phyloP scores from a whole-genome alignment of 1,140 invertebrate genomes.

The Nylanderia fulva region DNA sequence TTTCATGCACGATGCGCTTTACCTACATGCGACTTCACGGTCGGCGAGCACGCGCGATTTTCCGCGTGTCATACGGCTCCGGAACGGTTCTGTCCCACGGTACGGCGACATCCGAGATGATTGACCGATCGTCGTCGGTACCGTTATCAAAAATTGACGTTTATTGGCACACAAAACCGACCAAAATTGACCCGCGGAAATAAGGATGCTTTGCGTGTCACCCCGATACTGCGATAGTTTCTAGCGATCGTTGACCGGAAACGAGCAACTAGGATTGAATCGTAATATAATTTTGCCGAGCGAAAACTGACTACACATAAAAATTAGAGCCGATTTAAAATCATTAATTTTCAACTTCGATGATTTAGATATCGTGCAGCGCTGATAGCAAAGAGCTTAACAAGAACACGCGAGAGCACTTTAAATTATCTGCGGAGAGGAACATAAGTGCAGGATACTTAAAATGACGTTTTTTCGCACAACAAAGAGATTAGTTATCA shows the following conservation, averaged over 20 bases:
- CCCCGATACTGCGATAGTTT: not conserved
- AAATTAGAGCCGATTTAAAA: conserved; percentile 1
- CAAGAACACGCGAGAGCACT: conserved; percentile 12
- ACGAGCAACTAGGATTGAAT: not conserved
- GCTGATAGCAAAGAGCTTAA: not conserved
- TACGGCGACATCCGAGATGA: conserved; percentile 69
- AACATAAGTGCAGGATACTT: not conserved
- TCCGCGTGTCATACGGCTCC: conserved; percentile 39
- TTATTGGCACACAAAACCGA: conserved; percentile 63
- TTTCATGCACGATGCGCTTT: conserved; percentile 55
- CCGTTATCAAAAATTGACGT: conserved; percentile 75
- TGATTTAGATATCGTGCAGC: conserved; percentile 11
- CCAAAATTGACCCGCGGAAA: conserved; percentile 42
- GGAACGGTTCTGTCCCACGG: conserved; percentile 69
- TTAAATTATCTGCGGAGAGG: conserved; percentile 5
- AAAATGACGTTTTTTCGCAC: not conserved
- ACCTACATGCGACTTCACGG: conserved; percentile 59
- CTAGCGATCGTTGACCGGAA: conserved; percentile 1
- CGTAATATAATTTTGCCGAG: conserved; percentile 26
- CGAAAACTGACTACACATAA: not conserved
- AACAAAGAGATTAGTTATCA: conserved; percentile 4
- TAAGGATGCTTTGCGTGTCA: conserved; percentile 22
- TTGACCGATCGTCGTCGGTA: conserved; percentile 67
- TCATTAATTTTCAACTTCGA: conserved; percentile 15
- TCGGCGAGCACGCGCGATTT: conserved; percentile 60